These are phyloP conservation scores for Polietes domitor DNA, from an alignment of 2,888 invertebrate species.

Conservation along the genomic window DNA sequence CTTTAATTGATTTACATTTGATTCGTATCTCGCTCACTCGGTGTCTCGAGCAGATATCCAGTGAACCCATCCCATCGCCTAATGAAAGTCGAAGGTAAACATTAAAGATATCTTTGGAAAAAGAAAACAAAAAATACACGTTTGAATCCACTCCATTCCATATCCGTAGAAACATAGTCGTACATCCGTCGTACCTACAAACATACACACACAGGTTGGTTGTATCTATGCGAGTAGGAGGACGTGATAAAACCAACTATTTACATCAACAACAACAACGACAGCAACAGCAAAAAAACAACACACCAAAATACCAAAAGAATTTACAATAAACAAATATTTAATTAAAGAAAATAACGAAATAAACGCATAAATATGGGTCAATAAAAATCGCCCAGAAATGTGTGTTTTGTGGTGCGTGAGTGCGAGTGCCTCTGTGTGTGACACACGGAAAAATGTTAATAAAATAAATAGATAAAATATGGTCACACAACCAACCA, in stretches of 20 bases:
- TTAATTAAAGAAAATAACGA: constrained; percentile 44
- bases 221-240: neutral
- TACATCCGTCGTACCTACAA: too few species aligned
- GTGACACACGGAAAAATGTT: constrained; percentile 35
- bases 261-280: neutral
- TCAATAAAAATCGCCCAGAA: constrained; percentile 48
- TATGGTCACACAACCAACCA: neutral
- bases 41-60: neutral
- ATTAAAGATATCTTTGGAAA: neutral
- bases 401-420: neutral
- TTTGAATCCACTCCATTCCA: neutral
- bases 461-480: constrained; percentile 40
- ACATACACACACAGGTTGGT: too few species aligned
- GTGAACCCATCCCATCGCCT: neutral
- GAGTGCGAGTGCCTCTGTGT: neutral
- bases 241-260: constrained; percentile 13
- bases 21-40: constrained; percentile 30
- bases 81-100: neutral
- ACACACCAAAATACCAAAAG: constrained; percentile 20
- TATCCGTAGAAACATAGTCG: too few species aligned
- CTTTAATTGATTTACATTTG: constrained; percentile 59
- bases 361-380: constrained; percentile 58
- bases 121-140: too few species aligned
- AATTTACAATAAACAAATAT: constrained; percentile 55
- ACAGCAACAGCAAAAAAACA: neutral